These are phyloP conservation scores for Virgularia gustaviana DNA, from an alignment of 92 coral and sea anemone genomes.

Conservation along the genomic window DNA sequence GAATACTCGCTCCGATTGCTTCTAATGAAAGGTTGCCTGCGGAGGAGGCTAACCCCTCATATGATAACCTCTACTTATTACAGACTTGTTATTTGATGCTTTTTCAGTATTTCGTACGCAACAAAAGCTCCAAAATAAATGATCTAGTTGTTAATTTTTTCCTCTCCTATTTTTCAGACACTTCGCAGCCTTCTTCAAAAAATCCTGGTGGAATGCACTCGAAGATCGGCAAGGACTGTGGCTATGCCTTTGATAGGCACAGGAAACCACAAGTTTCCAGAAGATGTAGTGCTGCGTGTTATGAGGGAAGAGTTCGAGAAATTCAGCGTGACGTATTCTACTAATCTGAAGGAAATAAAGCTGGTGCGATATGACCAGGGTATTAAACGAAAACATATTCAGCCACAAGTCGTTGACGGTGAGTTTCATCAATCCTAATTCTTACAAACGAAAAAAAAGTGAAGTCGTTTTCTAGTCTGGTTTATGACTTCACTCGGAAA, in stretches of 20 bases:
- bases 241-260: slow-evolving; percentile 15
- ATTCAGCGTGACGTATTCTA: neutral
- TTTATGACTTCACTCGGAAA: too few relatives aligned
- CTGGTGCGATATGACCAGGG: slow-evolving; percentile 10
- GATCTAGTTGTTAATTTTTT: neutral
- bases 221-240: neutral
- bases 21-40: too few relatives aligned
- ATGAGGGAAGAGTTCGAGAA: neutral
- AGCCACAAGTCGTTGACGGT: neutral
- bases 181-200: slow-evolving; percentile 7
- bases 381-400: neutral
- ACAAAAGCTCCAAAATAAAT: neutral
- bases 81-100: too few relatives aligned
- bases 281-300: slow-evolving; percentile 11
- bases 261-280: slow-evolving; percentile 14
- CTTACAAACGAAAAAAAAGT: too few relatives aligned
- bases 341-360: slow-evolving; percentile 3
- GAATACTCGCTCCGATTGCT: too few relatives aligned
- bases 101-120: too few relatives aligned
- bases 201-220: too few relatives aligned
- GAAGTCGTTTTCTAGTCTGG: too few relatives aligned
- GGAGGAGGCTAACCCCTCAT: too few relatives aligned
- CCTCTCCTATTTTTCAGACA: neutral
- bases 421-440: too few relatives aligned
- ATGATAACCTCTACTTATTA: too few relatives aligned